These are phyloP conservation scores for Brachypodius melanocephalos DNA, from an alignment of 2,113 vertebrate genomes.

Conservation along the genomic window DNA sequence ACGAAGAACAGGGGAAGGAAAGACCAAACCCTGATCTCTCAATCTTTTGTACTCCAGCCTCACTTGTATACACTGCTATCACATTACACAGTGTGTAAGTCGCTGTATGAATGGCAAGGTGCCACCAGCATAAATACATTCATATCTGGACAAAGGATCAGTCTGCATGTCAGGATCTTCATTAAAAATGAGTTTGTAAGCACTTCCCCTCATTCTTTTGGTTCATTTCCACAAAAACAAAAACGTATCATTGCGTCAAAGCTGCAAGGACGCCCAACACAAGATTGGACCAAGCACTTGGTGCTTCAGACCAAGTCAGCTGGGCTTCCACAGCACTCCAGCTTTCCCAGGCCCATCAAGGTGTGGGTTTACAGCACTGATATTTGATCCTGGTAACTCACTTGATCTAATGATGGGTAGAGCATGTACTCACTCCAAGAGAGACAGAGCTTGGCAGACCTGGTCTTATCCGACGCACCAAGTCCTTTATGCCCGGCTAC, in stretches of 20 bases:
- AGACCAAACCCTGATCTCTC: slow-evolving; percentile 6
- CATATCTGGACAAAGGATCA: slow-evolving; percentile 35
- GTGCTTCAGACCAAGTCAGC: neutral
- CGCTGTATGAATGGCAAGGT: slow-evolving; percentile 10
- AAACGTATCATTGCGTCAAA: neutral
- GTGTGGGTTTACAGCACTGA: neutral
- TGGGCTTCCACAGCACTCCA: neutral
- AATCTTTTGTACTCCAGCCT: neutral
- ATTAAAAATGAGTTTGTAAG: neutral
- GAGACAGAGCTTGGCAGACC: neutral
- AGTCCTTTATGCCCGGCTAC: neutral
- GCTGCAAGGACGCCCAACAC: neutral
- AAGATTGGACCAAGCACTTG: accelerated
- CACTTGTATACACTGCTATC: neutral
- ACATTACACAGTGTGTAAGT: neutral
- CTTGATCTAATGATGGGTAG: neutral
- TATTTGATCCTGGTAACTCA: neutral
- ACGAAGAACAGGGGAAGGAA: neutral
- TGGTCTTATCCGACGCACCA: neutral
- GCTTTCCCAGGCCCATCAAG: neutral
- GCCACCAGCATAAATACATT: neutral
- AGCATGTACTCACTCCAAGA: neutral
- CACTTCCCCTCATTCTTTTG: slow-evolving; percentile 44
- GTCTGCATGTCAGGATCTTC: slow-evolving; percentile 11
- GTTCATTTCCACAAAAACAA: slow-evolving; percentile 10